phyloP scores from a whole-genome alignment of 2,113 vertebrate species.

The Phyllostomus discolor region DNA sequence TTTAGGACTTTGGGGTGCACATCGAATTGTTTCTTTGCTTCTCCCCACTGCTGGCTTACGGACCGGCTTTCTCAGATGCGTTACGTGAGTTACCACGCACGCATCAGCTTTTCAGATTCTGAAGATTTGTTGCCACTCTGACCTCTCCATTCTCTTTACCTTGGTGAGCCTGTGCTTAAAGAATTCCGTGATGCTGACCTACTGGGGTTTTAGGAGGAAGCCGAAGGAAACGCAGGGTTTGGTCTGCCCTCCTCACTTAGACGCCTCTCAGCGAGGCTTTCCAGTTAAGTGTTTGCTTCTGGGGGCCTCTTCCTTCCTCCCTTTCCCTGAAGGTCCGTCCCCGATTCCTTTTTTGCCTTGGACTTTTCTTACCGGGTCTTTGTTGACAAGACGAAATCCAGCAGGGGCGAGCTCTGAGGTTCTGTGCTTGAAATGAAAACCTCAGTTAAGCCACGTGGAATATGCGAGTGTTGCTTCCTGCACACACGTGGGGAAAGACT shows the following conservation, averaged over 20 bases:
- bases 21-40: not conserved
- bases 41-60: not conserved
- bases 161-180: not conserved
- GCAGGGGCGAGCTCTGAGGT: not conserved
- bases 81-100: not conserved
- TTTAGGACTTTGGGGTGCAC: not conserved
- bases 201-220: not conserved
- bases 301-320: not conserved
- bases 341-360: not conserved
- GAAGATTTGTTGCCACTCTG: not conserved
- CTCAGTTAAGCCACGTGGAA: not conserved
- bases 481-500: not conserved
- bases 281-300: not conserved
- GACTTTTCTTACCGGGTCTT: not conserved
- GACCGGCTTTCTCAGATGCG: not conserved
- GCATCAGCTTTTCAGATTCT: not conserved
- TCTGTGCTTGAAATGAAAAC: not conserved
- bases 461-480: not conserved
- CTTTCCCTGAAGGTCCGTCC: not conserved
- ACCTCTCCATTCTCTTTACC: not conserved
- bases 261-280: not conserved
- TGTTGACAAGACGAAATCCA: not conserved
- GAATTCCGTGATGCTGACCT: not conserved
- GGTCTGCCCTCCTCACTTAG: not conserved
- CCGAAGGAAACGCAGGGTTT: not conserved